A percentile compares a stretch with the other conserved stretches of the same genome.
Evolutionary conservation across 2,888 invertebrate genomes (phyloP).

Genomic region (Brenthis hecate): DNA sequence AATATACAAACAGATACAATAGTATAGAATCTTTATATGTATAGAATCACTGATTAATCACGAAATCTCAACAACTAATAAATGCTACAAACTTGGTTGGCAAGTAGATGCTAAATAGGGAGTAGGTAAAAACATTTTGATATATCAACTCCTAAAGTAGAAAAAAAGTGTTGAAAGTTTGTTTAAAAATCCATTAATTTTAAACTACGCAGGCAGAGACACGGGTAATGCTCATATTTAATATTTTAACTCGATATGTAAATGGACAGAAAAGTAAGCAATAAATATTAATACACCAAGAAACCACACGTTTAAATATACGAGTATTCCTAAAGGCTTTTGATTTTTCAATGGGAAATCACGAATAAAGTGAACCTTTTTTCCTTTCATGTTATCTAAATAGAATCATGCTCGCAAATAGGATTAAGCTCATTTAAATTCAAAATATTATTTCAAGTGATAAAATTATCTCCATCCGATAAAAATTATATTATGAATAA

Average conservation of each 20-base stretch:
- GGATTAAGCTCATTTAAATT: constrained; percentile 17
- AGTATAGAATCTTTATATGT: too few relatives aligned
- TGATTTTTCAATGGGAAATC: constrained; percentile 26
- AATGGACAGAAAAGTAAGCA: not conserved
- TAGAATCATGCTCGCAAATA: constrained; percentile 15
- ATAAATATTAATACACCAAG: not conserved
- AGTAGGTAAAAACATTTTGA: too few relatives aligned
- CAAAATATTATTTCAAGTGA: not conserved
- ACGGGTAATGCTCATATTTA: not conserved
- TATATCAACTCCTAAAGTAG: too few relatives aligned
- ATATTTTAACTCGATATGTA: not conserved
- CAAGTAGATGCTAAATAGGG: too few relatives aligned
- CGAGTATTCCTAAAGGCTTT: not conserved
- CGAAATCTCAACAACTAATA: too few relatives aligned
- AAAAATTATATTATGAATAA: too few relatives aligned
- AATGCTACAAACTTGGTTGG: too few relatives aligned
- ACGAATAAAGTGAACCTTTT: constrained; percentile 22
- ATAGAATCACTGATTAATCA: too few relatives aligned
- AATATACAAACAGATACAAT: too few relatives aligned
- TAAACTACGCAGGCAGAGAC: too few relatives aligned
- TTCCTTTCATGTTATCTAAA: constrained; percentile 27
- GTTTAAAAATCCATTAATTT: too few relatives aligned
- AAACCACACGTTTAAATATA: constrained; percentile 2
- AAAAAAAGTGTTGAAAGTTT: too few relatives aligned
- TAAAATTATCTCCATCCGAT: not conserved